These are phyloP conservation scores for Trogon surrucura DNA, from an alignment of 2,113 vertebrate genomes.

Conservation along the genomic window DNA sequence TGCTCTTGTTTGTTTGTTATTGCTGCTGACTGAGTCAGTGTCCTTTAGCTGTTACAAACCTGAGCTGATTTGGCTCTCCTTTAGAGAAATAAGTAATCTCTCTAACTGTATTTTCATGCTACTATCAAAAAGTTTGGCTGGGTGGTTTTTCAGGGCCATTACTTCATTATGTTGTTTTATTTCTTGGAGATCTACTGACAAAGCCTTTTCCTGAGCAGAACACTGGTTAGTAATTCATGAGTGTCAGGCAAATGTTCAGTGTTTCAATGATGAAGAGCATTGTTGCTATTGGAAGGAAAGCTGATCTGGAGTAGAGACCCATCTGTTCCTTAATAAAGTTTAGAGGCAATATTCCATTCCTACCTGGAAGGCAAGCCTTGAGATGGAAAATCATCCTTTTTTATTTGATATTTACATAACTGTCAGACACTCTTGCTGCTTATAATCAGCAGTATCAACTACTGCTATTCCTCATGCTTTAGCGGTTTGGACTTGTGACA, in stretches of 20 bases:
- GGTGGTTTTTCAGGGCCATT: not conserved
- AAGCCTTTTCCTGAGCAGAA: not conserved
- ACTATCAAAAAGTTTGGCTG: not conserved
- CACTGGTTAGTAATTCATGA: not conserved
- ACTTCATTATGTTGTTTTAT: not conserved
- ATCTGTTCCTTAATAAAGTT: constrained; percentile 58
- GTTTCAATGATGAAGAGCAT: not conserved
- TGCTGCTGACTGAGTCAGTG: not conserved
- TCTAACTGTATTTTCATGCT: not conserved
- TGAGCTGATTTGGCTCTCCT: not conserved
- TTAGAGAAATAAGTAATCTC: not conserved
- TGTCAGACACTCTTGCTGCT: constrained; percentile 42
- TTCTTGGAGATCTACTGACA: not conserved
- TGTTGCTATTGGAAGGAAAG: constrained; percentile 19
- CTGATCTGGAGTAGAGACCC: constrained; percentile 20
- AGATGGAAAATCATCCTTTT: constrained; percentile 53
- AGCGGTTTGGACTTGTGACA: constrained; percentile 47
- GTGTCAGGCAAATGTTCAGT: not conserved
- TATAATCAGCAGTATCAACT: constrained; percentile 13
- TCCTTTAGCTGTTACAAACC: not conserved
- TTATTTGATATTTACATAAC: constrained; percentile 55
- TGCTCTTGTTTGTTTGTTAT: not conserved
- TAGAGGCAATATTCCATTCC: constrained; percentile 51
- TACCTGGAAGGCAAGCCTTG: constrained; percentile 54
- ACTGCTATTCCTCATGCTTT: constrained; percentile 7